phyloP scores from a whole-genome alignment of 2,888 invertebrate species.

The Venusia cambrica region DNA sequence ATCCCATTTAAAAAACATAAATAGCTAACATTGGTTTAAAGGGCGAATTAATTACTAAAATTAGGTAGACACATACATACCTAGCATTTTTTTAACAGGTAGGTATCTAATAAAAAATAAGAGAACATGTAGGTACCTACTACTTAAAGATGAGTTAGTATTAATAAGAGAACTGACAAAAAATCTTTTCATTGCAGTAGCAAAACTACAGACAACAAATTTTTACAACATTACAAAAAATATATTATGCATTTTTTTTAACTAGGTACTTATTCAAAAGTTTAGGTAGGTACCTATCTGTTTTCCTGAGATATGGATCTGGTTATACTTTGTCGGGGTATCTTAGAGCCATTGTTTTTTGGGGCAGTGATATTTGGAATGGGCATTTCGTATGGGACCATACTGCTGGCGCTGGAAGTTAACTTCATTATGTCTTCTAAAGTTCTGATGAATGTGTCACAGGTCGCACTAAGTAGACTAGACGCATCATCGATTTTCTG shows the following conservation, averaged over 20 bases:
- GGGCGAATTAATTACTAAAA: no score
- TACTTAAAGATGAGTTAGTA: no score
- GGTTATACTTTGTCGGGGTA: conserved; percentile 52
- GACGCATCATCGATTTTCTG: conserved; percentile 88
- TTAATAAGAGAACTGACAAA: no score
- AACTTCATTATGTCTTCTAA: conserved; percentile 90
- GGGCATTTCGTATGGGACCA: conserved; percentile 58
- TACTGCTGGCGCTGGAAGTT: conserved; percentile 54
- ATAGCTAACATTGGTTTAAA: no score
- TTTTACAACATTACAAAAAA: conserved; percentile 6
- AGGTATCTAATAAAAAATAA: no score
- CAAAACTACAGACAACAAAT: conserved; percentile 4
- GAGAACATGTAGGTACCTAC: no score
- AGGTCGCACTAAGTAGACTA: conserved; percentile 87
- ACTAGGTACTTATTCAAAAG: conserved; percentile 34
- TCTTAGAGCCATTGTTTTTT: conserved; percentile 51
- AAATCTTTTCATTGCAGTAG: conserved; percentile 4
- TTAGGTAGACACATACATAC: no score
- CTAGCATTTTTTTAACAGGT: no score
- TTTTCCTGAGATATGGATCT: conserved; percentile 71
- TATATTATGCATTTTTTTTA: conserved; percentile 11
- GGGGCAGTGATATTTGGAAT: conserved; percentile 45
- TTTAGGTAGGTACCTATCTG: no score
- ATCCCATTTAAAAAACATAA: no score
- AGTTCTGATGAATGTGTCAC: conserved; percentile 91